Conservation (phyloP, 1,140 invertebrate genomes). For the Adelges cooleyi region DNA sequence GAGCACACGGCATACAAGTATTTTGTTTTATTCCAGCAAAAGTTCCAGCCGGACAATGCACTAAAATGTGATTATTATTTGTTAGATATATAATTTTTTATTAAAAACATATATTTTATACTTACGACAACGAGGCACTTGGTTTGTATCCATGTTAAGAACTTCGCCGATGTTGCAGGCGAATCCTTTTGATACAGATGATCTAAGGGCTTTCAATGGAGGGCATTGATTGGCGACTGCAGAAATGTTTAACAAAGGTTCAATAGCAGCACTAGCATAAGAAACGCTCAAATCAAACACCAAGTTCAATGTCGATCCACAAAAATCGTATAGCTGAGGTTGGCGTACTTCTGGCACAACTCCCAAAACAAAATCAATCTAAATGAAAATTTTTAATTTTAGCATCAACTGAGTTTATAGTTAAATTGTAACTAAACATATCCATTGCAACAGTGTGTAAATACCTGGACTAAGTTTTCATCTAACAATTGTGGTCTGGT, state of each 20-base stretch:
- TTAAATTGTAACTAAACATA: too few species aligned
- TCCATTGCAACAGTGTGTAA: too few species aligned
- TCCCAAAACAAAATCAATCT: constrained; percentile 32
- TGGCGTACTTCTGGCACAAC: constrained; percentile 73
- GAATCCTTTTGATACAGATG: constrained; percentile 76
- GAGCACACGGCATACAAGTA: constrained; percentile 74
- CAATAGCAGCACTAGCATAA: constrained; percentile 80
- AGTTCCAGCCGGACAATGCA: constrained; percentile 90
- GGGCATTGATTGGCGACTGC: constrained; percentile 84
- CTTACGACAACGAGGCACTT: constrained; percentile 84
- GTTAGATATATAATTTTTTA: not conserved
- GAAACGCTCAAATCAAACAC: constrained; percentile 91
- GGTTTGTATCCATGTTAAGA: constrained; percentile 71
- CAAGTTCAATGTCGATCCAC: constrained; percentile 80
- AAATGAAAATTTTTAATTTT: not conserved
- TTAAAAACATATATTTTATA: constrained; percentile 34
- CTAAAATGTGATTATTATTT: constrained; percentile 40
- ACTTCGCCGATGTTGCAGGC: constrained; percentile 83
- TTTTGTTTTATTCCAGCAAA: constrained; percentile 79
- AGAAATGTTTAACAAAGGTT: constrained; percentile 75
- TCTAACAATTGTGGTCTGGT: constrained; percentile 62
- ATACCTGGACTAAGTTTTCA: constrained; percentile 67
- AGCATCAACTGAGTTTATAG: too few species aligned
- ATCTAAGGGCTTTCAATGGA: constrained; percentile 69
- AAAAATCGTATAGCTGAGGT: constrained; percentile 83